phyloP scores from a whole-genome alignment of 2,797 vertebrate genomes.

The Pitangus sulphuratus region DNA sequence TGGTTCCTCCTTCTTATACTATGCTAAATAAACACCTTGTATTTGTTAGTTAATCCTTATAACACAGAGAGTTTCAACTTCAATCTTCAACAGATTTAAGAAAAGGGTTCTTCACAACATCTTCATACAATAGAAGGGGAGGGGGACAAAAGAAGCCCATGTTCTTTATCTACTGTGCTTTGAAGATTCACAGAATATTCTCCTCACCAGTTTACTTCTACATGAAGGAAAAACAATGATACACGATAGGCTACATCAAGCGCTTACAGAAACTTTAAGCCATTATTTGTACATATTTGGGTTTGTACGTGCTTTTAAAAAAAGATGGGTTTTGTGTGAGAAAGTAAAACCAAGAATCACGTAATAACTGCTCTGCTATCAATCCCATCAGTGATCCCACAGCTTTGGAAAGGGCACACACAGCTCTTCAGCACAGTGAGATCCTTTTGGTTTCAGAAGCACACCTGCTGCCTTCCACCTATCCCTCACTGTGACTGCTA shows the following conservation, averaged over 20 bases:
- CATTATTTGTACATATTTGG: neutral
- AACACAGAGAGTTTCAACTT: neutral
- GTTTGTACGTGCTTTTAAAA: neutral
- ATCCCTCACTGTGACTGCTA: neutral
- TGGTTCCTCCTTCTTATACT: neutral
- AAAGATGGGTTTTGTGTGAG: neutral
- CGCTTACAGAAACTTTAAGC: neutral
- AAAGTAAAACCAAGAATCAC: neutral
- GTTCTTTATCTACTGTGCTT: neutral
- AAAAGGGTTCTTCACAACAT: neutral
- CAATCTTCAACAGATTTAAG: neutral
- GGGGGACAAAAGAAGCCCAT: neutral
- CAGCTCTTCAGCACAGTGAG: neutral
- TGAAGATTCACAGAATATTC: neutral
- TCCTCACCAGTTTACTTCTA: neutral
- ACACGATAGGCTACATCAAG: neutral
- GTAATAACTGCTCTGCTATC: neutral
- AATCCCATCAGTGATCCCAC: neutral
- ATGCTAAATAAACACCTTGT: neutral
- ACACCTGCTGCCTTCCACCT: neutral
- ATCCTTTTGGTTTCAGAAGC: neutral
- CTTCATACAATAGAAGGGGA: neutral
- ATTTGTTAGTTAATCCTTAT: neutral
- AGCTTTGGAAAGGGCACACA: neutral
- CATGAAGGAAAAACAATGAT: neutral